Evolutionary conservation across 2,797 vertebrate genomes (phyloP).

Genomic region (Cygnus olor): DNA sequence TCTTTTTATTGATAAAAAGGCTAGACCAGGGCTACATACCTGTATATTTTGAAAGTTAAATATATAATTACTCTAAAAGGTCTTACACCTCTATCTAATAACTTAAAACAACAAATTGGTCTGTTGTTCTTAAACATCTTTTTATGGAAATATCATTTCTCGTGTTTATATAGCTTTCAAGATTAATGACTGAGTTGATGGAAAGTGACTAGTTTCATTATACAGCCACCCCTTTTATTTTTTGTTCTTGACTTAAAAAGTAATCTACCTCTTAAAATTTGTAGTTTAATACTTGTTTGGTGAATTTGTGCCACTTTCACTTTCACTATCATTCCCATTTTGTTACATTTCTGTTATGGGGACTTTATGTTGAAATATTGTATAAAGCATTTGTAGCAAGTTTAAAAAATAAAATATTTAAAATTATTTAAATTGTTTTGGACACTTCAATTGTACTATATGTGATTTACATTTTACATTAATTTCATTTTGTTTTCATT

Average conservation of each 20-base stretch:
- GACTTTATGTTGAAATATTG: constrained; percentile 83
- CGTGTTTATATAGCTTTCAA: constrained; percentile 21
- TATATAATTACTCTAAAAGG: constrained; percentile 37
- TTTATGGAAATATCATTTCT: constrained; percentile 49
- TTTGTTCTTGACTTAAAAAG: constrained; percentile 77
- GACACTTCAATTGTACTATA: constrained; percentile 84
- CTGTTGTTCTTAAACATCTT: constrained; percentile 39
- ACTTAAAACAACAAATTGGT: constrained; percentile 44
- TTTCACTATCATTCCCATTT: constrained; percentile 85
- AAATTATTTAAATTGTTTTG: constrained; percentile 94
- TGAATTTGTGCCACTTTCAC: constrained; percentile 81
- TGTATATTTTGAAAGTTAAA: constrained; percentile 56
- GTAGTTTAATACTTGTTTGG: constrained; percentile 81
- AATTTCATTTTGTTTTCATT: constrained; percentile 73
- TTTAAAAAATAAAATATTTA: constrained; percentile 88
- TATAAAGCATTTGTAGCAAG: constrained; percentile 88
- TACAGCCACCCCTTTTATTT: constrained; percentile 57
- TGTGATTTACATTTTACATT: constrained; percentile 87
- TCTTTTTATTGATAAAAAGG: constrained; percentile 47
- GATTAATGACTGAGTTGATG: constrained; percentile 52
- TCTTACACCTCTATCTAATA: constrained; percentile 40
- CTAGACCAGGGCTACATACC: constrained; percentile 42
- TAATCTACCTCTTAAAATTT: constrained; percentile 87
- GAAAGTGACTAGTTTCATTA: constrained; percentile 68
- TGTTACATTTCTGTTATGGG: constrained; percentile 83